These are phyloP conservation scores for Hirtodrosophila trivittata DNA, from an alignment of 2,888 invertebrate genomes.

Conservation along the genomic window DNA sequence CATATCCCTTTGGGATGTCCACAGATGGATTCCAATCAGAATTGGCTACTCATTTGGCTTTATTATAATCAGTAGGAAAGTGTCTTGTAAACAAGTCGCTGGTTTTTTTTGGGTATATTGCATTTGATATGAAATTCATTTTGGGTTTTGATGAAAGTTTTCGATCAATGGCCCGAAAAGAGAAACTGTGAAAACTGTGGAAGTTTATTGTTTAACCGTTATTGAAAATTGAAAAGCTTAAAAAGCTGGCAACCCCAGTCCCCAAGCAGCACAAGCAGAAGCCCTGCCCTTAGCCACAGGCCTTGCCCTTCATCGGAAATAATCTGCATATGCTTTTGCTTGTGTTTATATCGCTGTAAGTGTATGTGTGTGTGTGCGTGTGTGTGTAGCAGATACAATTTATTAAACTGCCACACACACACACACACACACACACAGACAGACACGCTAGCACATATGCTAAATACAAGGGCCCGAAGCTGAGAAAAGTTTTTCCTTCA, in stretches of 20 bases:
- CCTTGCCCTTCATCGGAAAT: slow-evolving; percentile 10
- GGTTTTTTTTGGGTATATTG: too few species aligned
- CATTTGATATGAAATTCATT: not conserved
- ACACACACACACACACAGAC: slow-evolving; percentile 12
- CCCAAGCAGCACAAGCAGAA: not conserved
- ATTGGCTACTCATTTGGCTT: too few species aligned
- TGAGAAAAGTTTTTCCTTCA: slow-evolving; percentile 21
- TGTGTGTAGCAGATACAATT: slow-evolving; percentile 52
- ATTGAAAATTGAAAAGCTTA: slow-evolving; percentile 51
- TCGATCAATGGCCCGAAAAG: slow-evolving; percentile 12
- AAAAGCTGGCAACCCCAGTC: not conserved
- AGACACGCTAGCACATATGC: not conserved
- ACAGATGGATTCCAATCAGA: too few species aligned
- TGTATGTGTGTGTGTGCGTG: slow-evolving; percentile 21
- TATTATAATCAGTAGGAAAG: too few species aligned
- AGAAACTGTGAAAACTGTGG: slow-evolving; percentile 16
- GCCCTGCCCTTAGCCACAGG: not conserved
- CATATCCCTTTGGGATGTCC: too few species aligned
- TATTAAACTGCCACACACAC: slow-evolving; percentile 52
- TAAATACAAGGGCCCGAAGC: slow-evolving; percentile 1
- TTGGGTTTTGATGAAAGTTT: slow-evolving; percentile 11
- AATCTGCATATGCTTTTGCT: slow-evolving; percentile 50
- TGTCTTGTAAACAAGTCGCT: not conserved
- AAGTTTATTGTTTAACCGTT: slow-evolving; percentile 62
- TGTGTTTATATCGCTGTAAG: not conserved